Conservation (phyloP, 2,888 invertebrate genomes). For the Drepanosiphum platanoidis region DNA sequence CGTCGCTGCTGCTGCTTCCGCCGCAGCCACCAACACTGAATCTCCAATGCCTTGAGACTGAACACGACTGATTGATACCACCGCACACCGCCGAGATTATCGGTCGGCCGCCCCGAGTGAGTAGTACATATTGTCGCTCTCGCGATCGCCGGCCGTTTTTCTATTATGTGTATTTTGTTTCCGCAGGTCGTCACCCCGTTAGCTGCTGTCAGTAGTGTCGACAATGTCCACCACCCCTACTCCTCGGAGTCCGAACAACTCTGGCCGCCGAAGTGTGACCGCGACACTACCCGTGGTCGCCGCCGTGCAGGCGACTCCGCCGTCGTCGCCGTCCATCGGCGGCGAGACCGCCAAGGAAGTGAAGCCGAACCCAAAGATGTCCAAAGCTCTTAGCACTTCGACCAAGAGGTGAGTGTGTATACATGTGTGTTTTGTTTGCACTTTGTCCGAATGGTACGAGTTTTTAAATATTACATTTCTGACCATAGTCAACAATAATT, state of each 20-base stretch:
- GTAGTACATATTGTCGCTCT: too few relatives aligned
- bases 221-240: constrained; percentile 55
- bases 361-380: constrained; percentile 92
- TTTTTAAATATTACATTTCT: neutral
- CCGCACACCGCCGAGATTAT: neutral
- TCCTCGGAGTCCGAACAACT: constrained; percentile 65
- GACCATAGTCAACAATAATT: neutral
- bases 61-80: neutral
- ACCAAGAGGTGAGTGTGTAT: constrained; percentile 76
- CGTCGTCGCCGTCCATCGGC: constrained; percentile 68
- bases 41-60: constrained; percentile 37
- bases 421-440: constrained; percentile 55
- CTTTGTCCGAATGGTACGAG: neutral
- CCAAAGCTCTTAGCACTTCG: constrained; percentile 91
- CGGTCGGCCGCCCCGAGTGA: neutral
- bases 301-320: constrained; percentile 70
- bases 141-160: neutral
- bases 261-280: constrained; percentile 70
- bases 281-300: constrained; percentile 68
- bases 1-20: neutral
- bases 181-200: constrained; percentile 7
- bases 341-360: constrained; percentile 77
- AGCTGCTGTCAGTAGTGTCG: too few relatives aligned
- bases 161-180: neutral
- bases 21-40: neutral